Percentiles rank a stretch among this genome's conserved stretches.
Evolutionary conservation across 2,113 vertebrate genomes (phyloP).

Genomic region (Corythoichthys intestinalis): DNA sequence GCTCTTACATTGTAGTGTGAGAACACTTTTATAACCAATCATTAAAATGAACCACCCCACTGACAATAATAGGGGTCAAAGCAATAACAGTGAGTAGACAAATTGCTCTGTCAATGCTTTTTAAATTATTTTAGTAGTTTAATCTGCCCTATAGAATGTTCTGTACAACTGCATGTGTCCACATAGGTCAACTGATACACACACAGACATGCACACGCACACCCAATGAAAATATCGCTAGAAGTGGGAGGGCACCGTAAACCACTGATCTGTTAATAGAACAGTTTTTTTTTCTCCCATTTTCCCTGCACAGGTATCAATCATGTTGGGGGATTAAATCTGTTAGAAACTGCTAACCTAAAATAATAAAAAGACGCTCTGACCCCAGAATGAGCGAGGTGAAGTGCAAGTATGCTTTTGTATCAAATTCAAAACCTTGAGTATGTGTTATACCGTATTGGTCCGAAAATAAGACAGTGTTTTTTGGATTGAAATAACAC

Average conservation of each 20-base stretch:
- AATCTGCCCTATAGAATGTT: constrained; percentile 93
- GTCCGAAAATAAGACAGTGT: too few relatives aligned
- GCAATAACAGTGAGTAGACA: constrained; percentile 93
- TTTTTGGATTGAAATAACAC: too few relatives aligned
- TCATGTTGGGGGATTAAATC: constrained; percentile 96
- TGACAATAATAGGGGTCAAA: constrained; percentile 90
- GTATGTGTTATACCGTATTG: neutral
- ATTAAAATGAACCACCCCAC: constrained; percentile 82
- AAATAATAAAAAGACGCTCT: constrained; percentile 94
- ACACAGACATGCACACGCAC: constrained; percentile 27
- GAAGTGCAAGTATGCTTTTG: constrained; percentile 28
- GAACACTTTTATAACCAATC: constrained; percentile 78
- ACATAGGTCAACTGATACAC: constrained; percentile 52
- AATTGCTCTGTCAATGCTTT: constrained; percentile 91
- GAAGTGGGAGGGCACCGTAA: constrained; percentile 97
- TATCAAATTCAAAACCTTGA: constrained; percentile 30
- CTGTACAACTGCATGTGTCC: constrained; percentile 69
- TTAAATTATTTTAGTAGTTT: constrained; percentile 99
- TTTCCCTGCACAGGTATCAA: constrained; percentile 90
- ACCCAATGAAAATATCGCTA: constrained; percentile 66
- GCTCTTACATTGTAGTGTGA: constrained; percentile 68
- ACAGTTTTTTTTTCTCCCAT: constrained; percentile 86
- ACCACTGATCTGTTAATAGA: constrained; percentile 95
- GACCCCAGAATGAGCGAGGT: constrained; percentile 72
- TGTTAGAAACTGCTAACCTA: constrained; percentile 92